Conservation (phyloP, 2,888 invertebrate genomes). For the Sthenelais limicola region DNA sequence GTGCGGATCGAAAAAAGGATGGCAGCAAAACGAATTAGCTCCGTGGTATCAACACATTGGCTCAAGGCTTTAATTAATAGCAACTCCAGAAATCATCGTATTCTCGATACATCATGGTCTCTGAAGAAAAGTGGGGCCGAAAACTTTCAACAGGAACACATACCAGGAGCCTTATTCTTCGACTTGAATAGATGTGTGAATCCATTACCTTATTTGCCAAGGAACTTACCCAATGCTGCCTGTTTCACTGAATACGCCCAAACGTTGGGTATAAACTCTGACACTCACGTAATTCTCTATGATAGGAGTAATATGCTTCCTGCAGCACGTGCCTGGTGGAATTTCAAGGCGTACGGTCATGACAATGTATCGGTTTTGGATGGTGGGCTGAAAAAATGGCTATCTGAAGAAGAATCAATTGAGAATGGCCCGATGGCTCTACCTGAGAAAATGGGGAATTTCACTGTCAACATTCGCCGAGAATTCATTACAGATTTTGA, state of each 20-base stretch:
- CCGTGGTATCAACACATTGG: constrained; percentile 24
- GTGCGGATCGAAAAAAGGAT: background rate
- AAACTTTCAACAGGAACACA: constrained; percentile 31
- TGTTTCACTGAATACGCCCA: constrained; percentile 36
- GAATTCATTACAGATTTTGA: too few species aligned
- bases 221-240: constrained; percentile 31
- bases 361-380: constrained; percentile 29
- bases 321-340: constrained; percentile 44
- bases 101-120: constrained; percentile 24
- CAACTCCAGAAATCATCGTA: background rate
- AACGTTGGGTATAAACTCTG: constrained; percentile 41
- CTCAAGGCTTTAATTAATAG: constrained; percentile 1
- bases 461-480: too few species aligned
- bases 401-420: constrained; percentile 7
- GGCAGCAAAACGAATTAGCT: background rate
- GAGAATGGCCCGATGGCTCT: constrained; percentile 10
- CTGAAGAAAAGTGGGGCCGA: constrained; percentile 23
- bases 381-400: constrained; percentile 27
- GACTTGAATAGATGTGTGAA: constrained; percentile 43
- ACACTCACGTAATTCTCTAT: constrained; percentile 43
- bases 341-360: constrained; percentile 34
- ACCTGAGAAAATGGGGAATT: constrained; percentile 2
- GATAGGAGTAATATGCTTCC: constrained; percentile 41
- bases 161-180: constrained; percentile 43
- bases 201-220: constrained; percentile 27